Conservation (phyloP, 2,113 vertebrate genomes). For the Propithecus coquereli region DNA sequence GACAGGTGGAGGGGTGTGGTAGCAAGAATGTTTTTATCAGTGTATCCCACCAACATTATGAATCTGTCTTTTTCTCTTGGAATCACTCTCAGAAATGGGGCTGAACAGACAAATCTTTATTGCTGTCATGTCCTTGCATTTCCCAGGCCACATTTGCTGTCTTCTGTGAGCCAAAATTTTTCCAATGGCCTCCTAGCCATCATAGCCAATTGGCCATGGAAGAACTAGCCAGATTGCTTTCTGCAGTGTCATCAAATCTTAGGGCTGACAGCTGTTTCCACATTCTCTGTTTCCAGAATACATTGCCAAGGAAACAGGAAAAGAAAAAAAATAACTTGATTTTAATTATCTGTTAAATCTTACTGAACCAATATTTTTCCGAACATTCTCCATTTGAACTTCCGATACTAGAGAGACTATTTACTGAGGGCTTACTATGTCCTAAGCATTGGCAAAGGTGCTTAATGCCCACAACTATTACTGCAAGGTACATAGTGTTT, state of each 20-base stretch:
- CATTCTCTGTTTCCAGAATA: background rate
- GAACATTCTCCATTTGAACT: conserved; percentile 16
- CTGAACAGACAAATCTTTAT: conserved; percentile 36
- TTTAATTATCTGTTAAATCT: conserved; percentile 37
- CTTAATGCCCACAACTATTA: conserved; percentile 3
- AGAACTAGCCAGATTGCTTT: conserved; percentile 22
- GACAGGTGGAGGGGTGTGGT: background rate
- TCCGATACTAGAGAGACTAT: conserved; percentile 15
- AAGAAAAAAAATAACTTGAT: background rate
- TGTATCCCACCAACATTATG: background rate
- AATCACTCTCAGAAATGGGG: conserved; percentile 36
- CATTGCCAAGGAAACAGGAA: conserved; percentile 62
- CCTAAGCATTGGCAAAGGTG: background rate
- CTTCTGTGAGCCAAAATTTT: background rate
- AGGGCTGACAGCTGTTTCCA: background rate
- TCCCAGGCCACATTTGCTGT: background rate
- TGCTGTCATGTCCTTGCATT: conserved; percentile 19
- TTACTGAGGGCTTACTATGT: background rate
- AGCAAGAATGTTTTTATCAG: conserved; percentile 26
- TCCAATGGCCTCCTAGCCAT: background rate
- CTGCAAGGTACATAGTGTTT: background rate
- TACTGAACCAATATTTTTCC: background rate
- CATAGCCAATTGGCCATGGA: background rate
- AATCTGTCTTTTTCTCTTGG: conserved; percentile 9
- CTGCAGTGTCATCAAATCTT: background rate